phyloP scores from a whole-genome alignment of 2,797 vertebrate species.

The Linurgus olivaceus region DNA sequence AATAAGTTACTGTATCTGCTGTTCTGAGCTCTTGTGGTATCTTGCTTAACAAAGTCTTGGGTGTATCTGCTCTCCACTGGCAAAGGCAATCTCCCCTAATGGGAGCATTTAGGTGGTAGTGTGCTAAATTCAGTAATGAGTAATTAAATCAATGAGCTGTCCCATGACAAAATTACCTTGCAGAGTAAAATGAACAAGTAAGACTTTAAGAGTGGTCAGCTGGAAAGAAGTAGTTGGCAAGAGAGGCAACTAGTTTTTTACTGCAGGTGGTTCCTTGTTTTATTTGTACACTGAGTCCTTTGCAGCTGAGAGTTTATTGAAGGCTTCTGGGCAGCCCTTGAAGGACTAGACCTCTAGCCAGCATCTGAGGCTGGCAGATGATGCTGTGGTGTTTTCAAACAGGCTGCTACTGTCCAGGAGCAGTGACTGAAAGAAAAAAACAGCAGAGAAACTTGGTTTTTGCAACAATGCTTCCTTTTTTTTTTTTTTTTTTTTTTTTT shows the following conservation, averaged over 20 bases:
- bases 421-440: not conserved
- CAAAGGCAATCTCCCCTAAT: not conserved
- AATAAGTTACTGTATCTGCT: conserved; percentile 32
- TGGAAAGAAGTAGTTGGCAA: not conserved
- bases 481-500: not conserved
- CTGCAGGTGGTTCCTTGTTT: not conserved
- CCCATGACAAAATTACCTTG: not conserved
- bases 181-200: not conserved
- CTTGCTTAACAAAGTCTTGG: not conserved
- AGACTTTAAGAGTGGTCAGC: not conserved
- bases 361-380: not conserved
- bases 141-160: conserved; percentile 9
- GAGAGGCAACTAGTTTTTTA: not conserved
- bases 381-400: not conserved
- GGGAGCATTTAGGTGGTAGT: not conserved
- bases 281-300: not conserved
- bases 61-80: not conserved
- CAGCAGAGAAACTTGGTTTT: not conserved
- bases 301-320: not conserved
- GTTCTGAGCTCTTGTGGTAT: not conserved
- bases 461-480: not conserved
- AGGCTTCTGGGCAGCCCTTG: not conserved
- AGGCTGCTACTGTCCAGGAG: not conserved
- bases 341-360: not conserved
- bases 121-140: not conserved